These are phyloP conservation scores for Tauraco hartlaubi DNA, from an alignment of 2,797 vertebrate genomes.

Conservation along the genomic window DNA sequence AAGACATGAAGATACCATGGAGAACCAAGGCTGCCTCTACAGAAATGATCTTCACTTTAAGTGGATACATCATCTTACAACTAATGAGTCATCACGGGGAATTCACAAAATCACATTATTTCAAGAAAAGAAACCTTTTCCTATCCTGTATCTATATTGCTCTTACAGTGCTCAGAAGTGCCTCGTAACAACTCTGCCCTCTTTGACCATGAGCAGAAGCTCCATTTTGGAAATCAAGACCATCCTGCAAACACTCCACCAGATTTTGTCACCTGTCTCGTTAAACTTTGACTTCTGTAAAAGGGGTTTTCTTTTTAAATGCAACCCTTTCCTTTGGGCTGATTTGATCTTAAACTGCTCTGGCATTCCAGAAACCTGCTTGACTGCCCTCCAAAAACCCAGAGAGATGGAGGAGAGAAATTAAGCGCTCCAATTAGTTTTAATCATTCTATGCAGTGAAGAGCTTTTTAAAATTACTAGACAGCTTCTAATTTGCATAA, in stretches of 20 bases:
- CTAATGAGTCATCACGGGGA: not conserved
- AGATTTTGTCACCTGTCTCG: not conserved
- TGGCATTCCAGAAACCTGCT: conserved; percentile 64
- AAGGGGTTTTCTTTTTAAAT: conserved; percentile 22
- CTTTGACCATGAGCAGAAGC: not conserved
- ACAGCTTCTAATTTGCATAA: conserved; percentile 61
- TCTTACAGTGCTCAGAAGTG: not conserved
- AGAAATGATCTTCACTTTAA: not conserved
- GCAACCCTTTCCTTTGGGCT: conserved; percentile 22
- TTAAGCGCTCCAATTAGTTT: conserved; percentile 76
- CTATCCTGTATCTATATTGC: not conserved
- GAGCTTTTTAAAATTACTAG: conserved; percentile 64
- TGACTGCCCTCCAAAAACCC: conserved; percentile 64
- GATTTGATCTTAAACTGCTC: conserved; percentile 55
- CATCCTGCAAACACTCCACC: not conserved
- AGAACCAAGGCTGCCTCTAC: not conserved
- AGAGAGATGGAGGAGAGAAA: conserved; percentile 63
- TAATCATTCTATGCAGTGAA: conserved; percentile 57
- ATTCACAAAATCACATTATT: not conserved
- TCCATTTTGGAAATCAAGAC: not conserved
- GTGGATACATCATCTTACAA: not conserved
- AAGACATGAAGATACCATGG: not conserved
- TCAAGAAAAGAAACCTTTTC: not conserved
- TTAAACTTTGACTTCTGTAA: not conserved
- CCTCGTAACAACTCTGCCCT: not conserved